Evolutionary conservation across 2,888 invertebrate genomes (phyloP).

Genomic region (Oxycera nigricornis): DNA sequence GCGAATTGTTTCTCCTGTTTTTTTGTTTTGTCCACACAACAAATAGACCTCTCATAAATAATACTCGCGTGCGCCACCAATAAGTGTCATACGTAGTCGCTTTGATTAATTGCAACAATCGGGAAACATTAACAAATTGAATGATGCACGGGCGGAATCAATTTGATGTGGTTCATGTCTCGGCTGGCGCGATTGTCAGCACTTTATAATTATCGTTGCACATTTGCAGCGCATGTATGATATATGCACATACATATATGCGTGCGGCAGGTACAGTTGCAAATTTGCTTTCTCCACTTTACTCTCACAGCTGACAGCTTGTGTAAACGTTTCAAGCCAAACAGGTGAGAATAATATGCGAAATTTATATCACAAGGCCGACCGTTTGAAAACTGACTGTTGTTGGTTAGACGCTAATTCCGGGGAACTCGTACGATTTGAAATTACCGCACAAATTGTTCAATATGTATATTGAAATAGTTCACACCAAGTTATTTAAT

Average conservation of each 20-base stretch:
- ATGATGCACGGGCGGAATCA: not conserved
- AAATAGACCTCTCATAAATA: not conserved
- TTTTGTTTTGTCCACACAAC: not conserved
- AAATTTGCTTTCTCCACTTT: slow-evolving; percentile 23
- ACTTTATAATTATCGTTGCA: not conserved
- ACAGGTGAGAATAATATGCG: slow-evolving; percentile 18
- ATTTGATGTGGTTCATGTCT: slow-evolving; percentile 13
- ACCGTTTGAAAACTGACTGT: not conserved
- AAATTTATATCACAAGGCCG: slow-evolving; percentile 1
- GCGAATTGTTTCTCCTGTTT: not conserved
- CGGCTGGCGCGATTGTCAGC: not conserved
- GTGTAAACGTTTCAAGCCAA: not conserved
- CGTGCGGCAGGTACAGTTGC: not conserved
- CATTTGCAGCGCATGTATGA: not conserved
- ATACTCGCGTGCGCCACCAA: not conserved
- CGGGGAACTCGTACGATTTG: no score
- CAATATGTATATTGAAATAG: not conserved
- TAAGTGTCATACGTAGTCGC: not conserved
- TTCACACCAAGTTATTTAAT: not conserved
- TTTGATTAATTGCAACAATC: not conserved
- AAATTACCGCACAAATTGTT: no score
- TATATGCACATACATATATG: no score
- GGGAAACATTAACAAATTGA: slow-evolving; percentile 4
- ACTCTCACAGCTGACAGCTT: slow-evolving; percentile 33
- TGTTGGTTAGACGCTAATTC: no score